These are phyloP conservation scores for Gorsachius goisagi DNA, from an alignment of 2,113 vertebrate species.

Conservation along the genomic window DNA sequence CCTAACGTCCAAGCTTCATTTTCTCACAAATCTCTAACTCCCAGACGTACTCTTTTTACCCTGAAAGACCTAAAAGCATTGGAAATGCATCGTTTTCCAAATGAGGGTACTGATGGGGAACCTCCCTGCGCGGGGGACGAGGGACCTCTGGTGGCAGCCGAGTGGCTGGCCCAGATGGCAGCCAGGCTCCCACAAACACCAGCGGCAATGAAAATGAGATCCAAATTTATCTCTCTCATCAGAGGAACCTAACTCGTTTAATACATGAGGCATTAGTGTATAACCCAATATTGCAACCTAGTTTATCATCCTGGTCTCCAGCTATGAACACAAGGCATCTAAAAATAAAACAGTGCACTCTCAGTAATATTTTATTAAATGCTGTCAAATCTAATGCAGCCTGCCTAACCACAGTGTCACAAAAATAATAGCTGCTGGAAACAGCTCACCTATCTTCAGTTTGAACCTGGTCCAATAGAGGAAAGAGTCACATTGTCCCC, in stretches of 20 bases:
- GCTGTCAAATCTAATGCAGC: neutral
- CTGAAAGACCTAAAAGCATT: neutral
- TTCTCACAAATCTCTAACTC: neutral
- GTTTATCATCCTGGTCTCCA: neutral
- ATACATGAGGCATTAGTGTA: neutral
- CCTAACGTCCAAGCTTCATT: neutral
- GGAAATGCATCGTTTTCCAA: neutral
- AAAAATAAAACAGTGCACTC: neutral
- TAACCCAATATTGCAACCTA: neutral
- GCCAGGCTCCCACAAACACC: neutral
- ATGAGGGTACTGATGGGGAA: neutral
- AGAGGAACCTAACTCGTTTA: neutral
- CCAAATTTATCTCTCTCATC: neutral
- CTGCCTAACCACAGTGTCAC: fast-evolving
- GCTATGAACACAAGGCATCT: neutral
- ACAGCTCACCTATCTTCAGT: neutral
- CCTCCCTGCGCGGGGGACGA: neutral
- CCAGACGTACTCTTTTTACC: neutral
- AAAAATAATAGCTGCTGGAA: neutral
- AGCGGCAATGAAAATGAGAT: neutral
- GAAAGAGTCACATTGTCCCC: neutral
- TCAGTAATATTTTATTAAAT: neutral
- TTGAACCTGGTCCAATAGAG: neutral
- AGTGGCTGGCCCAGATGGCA: neutral
- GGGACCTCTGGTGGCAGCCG: conserved; percentile 62